phyloP scores from a whole-genome alignment of 2,113 vertebrate genomes.

The Etia nguti region DNA sequence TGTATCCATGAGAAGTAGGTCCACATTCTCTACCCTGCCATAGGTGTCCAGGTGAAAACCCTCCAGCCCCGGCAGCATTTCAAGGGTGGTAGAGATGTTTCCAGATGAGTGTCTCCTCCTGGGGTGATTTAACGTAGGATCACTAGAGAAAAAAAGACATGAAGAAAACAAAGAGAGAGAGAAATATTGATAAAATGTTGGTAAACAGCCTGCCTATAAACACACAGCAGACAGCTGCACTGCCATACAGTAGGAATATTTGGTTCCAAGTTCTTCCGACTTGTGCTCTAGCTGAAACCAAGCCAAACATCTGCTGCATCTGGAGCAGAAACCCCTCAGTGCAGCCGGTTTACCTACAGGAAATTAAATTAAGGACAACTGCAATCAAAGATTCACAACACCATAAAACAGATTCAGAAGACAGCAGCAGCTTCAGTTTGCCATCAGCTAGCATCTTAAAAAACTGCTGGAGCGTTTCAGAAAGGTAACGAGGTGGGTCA shows the following conservation, averaged over 20 bases:
- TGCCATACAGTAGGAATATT: not conserved
- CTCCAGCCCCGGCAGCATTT: constrained; percentile 90
- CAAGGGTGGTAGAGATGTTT: constrained; percentile 82
- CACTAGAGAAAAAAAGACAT: constrained; percentile 62
- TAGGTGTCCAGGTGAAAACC: constrained; percentile 90
- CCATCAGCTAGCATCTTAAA: not conserved
- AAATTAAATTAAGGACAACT: not conserved
- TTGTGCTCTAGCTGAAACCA: not conserved
- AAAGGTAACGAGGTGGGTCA: not conserved
- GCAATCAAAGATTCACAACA: not conserved
- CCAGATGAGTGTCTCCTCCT: constrained; percentile 90
- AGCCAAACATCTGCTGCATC: not conserved
- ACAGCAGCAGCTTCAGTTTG: not conserved
- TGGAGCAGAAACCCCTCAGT: not conserved
- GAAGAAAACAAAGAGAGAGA: not conserved
- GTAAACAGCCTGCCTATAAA: not conserved
- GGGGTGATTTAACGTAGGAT: constrained; percentile 83
- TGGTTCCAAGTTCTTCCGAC: not conserved
- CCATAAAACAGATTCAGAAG: not conserved
- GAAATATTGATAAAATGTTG: not conserved
- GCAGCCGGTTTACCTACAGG: not conserved
- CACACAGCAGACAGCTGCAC: not conserved
- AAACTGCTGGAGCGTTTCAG: not conserved
- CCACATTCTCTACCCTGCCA: constrained; percentile 75
- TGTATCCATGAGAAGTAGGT: not conserved